phyloP scores from a whole-genome alignment of 2,888 invertebrate species.

The Timema cristinae region DNA sequence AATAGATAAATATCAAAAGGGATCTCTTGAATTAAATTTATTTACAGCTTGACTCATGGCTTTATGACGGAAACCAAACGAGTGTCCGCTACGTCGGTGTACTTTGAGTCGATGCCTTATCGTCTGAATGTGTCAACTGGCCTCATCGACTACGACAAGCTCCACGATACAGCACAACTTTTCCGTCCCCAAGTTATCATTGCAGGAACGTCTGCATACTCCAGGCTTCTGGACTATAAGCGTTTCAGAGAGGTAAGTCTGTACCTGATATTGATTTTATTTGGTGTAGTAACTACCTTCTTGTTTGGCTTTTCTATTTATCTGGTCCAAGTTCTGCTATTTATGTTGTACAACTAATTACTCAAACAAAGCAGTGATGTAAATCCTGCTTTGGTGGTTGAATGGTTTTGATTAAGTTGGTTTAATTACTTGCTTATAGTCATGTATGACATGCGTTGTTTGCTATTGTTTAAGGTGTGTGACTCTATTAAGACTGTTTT shows the following conservation, averaged over 20 bases:
- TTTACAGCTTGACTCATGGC: conserved; percentile 43
- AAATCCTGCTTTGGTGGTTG: too few relatives aligned
- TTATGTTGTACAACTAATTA: too few relatives aligned
- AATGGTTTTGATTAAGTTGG: too few relatives aligned
- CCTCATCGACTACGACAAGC: conserved; percentile 54
- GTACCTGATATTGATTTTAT: too few relatives aligned
- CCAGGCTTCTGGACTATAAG: conserved; percentile 51
- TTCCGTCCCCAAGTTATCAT: conserved; percentile 55
- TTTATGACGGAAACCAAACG: conserved; percentile 53
- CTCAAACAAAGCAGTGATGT: too few relatives aligned
- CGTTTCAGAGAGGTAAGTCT: conserved; percentile 43
- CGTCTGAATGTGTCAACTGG: conserved; percentile 51
- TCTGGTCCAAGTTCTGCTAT: too few relatives aligned
- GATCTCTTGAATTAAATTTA: background rate
- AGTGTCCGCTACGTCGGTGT: conserved; percentile 56
- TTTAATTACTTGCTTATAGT: too few relatives aligned
- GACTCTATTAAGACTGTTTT: conserved; percentile 50
- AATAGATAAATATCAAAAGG: too few relatives aligned
- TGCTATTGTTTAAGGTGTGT: conserved; percentile 42
- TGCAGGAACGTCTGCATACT: conserved; percentile 51
- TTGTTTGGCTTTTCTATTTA: too few relatives aligned
- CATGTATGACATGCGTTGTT: too few relatives aligned
- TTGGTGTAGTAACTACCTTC: too few relatives aligned
- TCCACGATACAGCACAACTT: conserved; percentile 48
- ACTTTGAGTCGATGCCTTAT: conserved; percentile 59